phyloP scores from a whole-genome alignment of 2,888 invertebrate genomes.

The Athetis lepigone region DNA sequence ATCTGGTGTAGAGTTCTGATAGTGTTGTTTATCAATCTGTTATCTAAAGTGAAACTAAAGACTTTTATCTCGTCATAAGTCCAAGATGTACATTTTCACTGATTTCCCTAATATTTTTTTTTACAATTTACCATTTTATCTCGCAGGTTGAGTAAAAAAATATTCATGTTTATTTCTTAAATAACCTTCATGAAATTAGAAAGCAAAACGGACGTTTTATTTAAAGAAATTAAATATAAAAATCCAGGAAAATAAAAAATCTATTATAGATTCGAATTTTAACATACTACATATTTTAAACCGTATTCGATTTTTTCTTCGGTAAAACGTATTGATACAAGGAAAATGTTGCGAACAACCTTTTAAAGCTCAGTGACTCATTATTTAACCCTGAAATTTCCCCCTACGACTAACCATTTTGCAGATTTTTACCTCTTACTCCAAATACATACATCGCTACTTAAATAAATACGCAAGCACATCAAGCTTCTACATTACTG shows the following conservation, averaged over 20 bases:
- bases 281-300: background rate
- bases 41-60: slow-evolving; percentile 56
- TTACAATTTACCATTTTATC: background rate
- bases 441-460: background rate
- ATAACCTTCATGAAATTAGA: background rate
- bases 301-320: no score
- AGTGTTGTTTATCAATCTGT: slow-evolving; percentile 51
- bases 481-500: no score
- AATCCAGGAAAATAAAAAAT: no score
- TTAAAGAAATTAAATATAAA: no score
- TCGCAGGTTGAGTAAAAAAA: background rate
- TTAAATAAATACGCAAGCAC: no score
- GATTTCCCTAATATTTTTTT: slow-evolving; percentile 21
- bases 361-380: background rate
- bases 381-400: background rate
- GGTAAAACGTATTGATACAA: background rate
- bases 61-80: slow-evolving; percentile 52
- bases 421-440: background rate
- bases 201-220: no score
- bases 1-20: slow-evolving; percentile 44
- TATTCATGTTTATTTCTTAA: background rate
- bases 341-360: background rate
- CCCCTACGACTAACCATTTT: background rate
- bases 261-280: no score
- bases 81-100: slow-evolving; percentile 27